These are phyloP conservation scores for Taxidea taxus DNA, from an alignment of 2,113 vertebrate species.

Conservation along the genomic window DNA sequence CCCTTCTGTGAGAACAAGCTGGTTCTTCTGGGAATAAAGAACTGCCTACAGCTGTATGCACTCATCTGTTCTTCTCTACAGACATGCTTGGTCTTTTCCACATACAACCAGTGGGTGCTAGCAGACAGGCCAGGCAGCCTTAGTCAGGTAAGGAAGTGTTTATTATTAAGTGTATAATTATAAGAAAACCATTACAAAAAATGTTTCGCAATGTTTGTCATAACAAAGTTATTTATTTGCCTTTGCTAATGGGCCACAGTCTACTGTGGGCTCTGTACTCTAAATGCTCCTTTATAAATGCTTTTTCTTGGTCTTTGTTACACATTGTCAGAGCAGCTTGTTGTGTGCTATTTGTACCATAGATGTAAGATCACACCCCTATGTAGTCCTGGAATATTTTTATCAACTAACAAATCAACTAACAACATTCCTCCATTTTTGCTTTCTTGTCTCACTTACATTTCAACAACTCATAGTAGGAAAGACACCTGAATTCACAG, in stretches of 20 bases:
- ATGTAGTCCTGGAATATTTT: neutral
- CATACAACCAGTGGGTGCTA: neutral
- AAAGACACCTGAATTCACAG: neutral
- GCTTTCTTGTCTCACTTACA: neutral
- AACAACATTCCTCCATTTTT: neutral
- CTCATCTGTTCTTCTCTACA: conserved; percentile 47
- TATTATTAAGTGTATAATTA: neutral
- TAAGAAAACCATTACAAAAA: neutral
- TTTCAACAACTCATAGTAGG: neutral
- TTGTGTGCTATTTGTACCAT: neutral
- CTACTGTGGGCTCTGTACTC: neutral
- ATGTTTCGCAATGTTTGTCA: neutral
- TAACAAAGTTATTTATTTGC: neutral
- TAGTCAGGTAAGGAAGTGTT: neutral
- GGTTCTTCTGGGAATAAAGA: conserved; percentile 29
- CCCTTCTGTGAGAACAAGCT: conserved; percentile 45
- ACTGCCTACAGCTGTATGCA: neutral
- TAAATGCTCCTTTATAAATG: neutral
- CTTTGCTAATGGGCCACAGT: neutral
- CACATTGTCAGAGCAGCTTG: neutral
- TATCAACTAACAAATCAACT: neutral
- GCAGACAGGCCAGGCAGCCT: neutral
- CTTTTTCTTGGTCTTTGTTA: neutral
- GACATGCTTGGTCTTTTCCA: neutral
- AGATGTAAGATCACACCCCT: neutral